These are phyloP conservation scores for Antedon mediterranea DNA, from an alignment of 53 echinoderm and acorn worm species.

Conservation along the genomic window DNA sequence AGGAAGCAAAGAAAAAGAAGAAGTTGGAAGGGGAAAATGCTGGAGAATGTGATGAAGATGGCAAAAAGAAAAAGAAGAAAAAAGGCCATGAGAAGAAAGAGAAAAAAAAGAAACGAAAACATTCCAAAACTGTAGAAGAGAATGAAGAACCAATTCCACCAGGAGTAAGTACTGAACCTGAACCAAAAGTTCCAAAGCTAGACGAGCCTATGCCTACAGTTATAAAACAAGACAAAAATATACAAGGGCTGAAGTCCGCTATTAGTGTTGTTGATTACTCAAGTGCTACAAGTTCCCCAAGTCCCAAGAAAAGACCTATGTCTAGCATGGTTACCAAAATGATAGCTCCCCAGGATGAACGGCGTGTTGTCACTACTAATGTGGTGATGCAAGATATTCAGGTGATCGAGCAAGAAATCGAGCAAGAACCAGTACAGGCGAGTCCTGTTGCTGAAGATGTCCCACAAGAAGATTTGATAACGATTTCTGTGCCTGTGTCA, in stretches of 20 bases:
- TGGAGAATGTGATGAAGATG: background rate
- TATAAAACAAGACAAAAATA: background rate
- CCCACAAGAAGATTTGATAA: slow-evolving; percentile 21
- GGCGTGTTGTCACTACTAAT: slow-evolving; percentile 9
- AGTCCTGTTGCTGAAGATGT: background rate
- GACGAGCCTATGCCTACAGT: background rate
- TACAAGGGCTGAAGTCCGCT: slow-evolving; percentile 57
- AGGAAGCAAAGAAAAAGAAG: slow-evolving; percentile 13
- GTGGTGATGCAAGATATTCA: slow-evolving; percentile 8
- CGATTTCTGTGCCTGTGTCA: slow-evolving; percentile 52
- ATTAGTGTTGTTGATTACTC: slow-evolving; percentile 83
- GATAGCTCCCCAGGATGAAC: slow-evolving; percentile 21
- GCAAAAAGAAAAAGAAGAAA: slow-evolving; percentile 32
- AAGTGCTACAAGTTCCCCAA: slow-evolving; percentile 48
- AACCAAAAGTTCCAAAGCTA: slow-evolving; percentile 10
- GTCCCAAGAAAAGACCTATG: slow-evolving; percentile 35
- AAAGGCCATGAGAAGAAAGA: slow-evolving; percentile 33
- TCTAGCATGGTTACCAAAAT: slow-evolving; percentile 33
- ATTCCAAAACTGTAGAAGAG: background rate
- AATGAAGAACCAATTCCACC: slow-evolving; percentile 12
- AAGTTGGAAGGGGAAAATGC: background rate
- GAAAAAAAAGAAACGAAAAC: slow-evolving; percentile 21
- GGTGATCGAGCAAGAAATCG: slow-evolving; percentile 3
- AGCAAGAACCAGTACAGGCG: slow-evolving; percentile 2
- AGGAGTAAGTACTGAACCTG: background rate